Evolutionary conservation across 2,888 invertebrate species (phyloP), one percentile per base, ranked within the genome.

Genomic region (Omphaloscelis lunosa): DNA sequence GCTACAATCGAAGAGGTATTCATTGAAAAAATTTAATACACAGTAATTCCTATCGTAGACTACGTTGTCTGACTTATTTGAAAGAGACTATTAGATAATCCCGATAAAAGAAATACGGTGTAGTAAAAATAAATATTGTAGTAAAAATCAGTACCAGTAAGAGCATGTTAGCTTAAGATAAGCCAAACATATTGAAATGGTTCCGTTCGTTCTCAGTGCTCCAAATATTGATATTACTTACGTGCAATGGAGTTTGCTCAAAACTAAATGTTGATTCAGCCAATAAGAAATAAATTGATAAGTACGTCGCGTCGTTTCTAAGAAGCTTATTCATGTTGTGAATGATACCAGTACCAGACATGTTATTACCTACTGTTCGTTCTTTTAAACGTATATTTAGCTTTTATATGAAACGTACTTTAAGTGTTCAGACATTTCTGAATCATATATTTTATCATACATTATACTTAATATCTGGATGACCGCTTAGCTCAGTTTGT

Each of bases 181-280:
- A 78, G 67, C 72, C 82, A 87, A 85, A 85, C 71, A 74, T 81
- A 76, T 78, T 75, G 85, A 27, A 76, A 76, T 62, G 69, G 67
- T 73, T 76, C 67, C 62, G 65, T 84, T 75, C 75, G 66, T 71
- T 75, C 62, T 68, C 76, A 51, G 66, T 66, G 72, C 65, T 75
- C 59, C 72, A 69, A 75, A 73, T 84, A 80, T 86, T 79, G 79
- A 84, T 85, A 84, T 75, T 73, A 67, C 75, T 70, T 72, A 75
- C 75, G 79, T 75, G 79, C 86, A 68, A 76, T 83, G 75, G 72
- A 71, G 70, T 83, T 79, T 75, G 62, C 79, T 68, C 75, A 72
- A 85, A 85, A 82, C 71, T 82, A 70, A 84, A 84, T 83, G 83
- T 86, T 86, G 86, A 86, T 83, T 83, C 79, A 83, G 20, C 53